These are phyloP conservation scores for Amphiprion clarkii DNA, from an alignment of 2,797 vertebrate genomes.

Conservation along the genomic window DNA sequence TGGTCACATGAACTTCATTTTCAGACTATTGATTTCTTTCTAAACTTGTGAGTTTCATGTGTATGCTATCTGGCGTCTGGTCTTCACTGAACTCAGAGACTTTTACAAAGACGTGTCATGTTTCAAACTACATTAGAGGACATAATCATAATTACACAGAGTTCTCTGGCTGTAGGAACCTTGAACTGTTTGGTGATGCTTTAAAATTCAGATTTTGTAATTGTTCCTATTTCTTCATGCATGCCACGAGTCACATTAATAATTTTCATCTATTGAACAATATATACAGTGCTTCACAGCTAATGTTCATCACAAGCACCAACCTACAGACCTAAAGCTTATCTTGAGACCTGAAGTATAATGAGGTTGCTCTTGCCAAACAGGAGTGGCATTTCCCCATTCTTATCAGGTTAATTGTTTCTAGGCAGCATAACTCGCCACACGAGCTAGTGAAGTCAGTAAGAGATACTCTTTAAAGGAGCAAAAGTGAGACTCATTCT, in stretches of 20 bases:
- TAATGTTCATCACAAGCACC: not conserved
- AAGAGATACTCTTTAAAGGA: conserved; percentile 7
- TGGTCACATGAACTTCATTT: not conserved
- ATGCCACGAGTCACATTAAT: not conserved
- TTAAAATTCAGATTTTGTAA: not conserved
- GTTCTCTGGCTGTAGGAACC: not conserved
- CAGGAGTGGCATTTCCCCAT: conserved; percentile 7
- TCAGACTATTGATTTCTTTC: not conserved
- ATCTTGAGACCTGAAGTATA: conserved; percentile 5
- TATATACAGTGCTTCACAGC: not conserved
- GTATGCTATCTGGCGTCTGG: not conserved
- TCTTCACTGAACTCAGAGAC: conserved; percentile 1
- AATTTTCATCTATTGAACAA: not conserved
- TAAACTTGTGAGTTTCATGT: not conserved
- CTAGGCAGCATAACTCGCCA: not conserved
- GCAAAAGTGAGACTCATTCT: conserved; percentile 35
- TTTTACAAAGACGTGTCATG: conserved; percentile 4
- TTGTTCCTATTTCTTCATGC: not conserved
- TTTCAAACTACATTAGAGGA: not conserved
- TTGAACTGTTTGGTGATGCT: not conserved
- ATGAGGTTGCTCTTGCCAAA: conserved; percentile 17
- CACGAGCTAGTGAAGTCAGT: not conserved
- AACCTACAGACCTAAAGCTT: conserved; percentile 1
- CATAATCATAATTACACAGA: not conserved
- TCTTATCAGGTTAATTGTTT: not conserved